A percentile compares a stretch with the other conserved stretches of the same genome.
Conservation (phyloP, 2,888 invertebrate species). For the Drosophila parthenogenetica region DNA sequence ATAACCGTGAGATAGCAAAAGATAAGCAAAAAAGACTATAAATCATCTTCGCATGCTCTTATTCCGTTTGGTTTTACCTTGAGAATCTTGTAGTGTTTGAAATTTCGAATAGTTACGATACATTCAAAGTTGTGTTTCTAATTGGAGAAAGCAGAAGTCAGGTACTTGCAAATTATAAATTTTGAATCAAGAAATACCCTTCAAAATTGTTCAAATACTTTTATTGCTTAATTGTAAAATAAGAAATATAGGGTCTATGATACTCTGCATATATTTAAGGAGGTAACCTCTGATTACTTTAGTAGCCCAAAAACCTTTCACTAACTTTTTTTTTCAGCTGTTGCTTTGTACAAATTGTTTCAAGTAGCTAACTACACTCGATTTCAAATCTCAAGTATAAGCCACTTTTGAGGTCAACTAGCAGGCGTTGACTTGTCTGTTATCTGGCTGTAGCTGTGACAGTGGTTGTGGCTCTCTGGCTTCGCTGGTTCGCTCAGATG, state of each 20-base stretch:
- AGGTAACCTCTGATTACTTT: conserved; percentile 9
- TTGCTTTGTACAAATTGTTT: conserved; percentile 44
- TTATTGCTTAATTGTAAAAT: too few relatives aligned
- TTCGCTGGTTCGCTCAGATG: conserved; percentile 25
- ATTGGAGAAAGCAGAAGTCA: too few relatives aligned
- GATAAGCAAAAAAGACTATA: conserved; percentile 31
- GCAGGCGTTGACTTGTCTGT: conserved; percentile 38
- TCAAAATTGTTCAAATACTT: too few relatives aligned
- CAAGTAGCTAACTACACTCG: conserved; percentile 38
- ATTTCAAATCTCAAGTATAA: conserved; percentile 26
- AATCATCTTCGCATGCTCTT: conserved; percentile 30
- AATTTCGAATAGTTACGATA: not conserved
- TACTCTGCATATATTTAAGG: not conserved
- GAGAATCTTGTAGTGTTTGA: not conserved
- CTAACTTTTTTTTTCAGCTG: conserved; percentile 29
- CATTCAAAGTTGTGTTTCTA: too few relatives aligned
- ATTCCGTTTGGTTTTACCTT: not conserved
- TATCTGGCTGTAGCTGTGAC: conserved; percentile 2
- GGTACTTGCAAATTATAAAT: too few relatives aligned
- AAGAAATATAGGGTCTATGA: too few relatives aligned
- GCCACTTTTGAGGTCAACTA: conserved; percentile 58
- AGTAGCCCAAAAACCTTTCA: conserved; percentile 35
- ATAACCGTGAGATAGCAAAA: conserved; percentile 57
- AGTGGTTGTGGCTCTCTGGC: not conserved
- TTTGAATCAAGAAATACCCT: too few relatives aligned